Conservation (phyloP, 1,140 invertebrate genomes). For the Mylabris phalerata region DNA sequence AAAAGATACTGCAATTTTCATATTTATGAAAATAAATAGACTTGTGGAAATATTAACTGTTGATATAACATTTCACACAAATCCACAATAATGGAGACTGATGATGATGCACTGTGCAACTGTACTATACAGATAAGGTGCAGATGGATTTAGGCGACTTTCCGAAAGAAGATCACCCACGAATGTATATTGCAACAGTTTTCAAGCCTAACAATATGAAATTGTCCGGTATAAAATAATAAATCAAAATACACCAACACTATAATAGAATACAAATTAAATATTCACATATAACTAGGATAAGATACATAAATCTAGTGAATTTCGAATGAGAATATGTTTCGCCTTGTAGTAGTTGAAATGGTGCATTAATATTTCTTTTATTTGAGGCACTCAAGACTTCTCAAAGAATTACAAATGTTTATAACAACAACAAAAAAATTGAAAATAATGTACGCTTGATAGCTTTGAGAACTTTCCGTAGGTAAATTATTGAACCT, state of each 20-base stretch:
- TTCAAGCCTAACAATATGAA: neutral
- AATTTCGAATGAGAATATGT: neutral
- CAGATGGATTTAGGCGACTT: slow-evolving; percentile 9
- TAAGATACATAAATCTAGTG: no score
- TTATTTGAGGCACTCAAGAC: neutral
- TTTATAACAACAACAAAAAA: neutral
- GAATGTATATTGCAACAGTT: neutral
- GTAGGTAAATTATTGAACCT: slow-evolving; percentile 18
- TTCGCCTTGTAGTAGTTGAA: neutral
- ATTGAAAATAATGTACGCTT: neutral
- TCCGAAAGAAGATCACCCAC: slow-evolving; percentile 3
- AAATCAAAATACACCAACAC: neutral
- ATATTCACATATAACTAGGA: no score
- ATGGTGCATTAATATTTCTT: neutral
- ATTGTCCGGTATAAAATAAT: neutral
- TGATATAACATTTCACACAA: slow-evolving; percentile 8
- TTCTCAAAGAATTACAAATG: neutral
- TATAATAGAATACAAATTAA: no score
- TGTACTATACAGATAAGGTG: slow-evolving; percentile 16
- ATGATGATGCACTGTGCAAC: slow-evolving; percentile 17
- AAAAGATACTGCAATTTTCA: neutral
- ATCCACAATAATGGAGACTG: slow-evolving; percentile 14
- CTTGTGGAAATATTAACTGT: slow-evolving; percentile 1
- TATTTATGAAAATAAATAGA: slow-evolving; percentile 11
- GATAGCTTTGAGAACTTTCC: slow-evolving; percentile 4